Conservation (phyloP, 2,888 invertebrate genomes). For the Ellobium chinense region DNA sequence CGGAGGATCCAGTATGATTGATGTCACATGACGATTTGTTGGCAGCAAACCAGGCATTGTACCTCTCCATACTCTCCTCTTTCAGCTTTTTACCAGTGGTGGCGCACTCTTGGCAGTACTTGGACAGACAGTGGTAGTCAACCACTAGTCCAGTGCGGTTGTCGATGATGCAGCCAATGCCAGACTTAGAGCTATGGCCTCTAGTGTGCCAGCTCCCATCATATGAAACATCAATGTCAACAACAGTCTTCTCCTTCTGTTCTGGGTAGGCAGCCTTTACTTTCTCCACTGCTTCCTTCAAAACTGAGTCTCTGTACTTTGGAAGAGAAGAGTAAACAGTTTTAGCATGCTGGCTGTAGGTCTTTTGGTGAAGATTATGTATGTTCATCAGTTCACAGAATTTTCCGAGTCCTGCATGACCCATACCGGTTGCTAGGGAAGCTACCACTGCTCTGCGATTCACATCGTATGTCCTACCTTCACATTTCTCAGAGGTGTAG, state of each 20-base stretch:
- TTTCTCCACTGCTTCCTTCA: neutral
- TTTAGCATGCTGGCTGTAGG: neutral
- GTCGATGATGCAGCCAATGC: slow-evolving; percentile 20
- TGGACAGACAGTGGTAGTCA: neutral
- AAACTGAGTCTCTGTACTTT: neutral
- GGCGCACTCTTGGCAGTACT: slow-evolving; percentile 27
- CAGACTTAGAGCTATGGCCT: slow-evolving; percentile 13
- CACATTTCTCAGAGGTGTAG: neutral
- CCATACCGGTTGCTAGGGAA: neutral
- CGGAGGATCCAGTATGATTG: slow-evolving; percentile 14
- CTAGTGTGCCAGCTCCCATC: slow-evolving; percentile 33
- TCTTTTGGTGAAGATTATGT: neutral
- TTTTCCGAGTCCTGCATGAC: no score
- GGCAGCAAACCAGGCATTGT: neutral
- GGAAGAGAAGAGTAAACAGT: neutral
- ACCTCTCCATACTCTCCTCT: neutral
- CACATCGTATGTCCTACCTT: neutral
- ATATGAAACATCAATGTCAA: slow-evolving; percentile 30
- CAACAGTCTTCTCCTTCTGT: neutral
- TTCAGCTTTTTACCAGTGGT: neutral
- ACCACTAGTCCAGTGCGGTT: slow-evolving; percentile 3
- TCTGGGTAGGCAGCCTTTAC: slow-evolving; percentile 2
- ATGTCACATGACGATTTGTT: slow-evolving; percentile 1
- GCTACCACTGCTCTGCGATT: neutral
- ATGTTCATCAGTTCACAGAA: slow-evolving; percentile 23